phyloP scores from a whole-genome alignment of 2,113 vertebrate genomes.

The Cranoglanis bouderius region DNA sequence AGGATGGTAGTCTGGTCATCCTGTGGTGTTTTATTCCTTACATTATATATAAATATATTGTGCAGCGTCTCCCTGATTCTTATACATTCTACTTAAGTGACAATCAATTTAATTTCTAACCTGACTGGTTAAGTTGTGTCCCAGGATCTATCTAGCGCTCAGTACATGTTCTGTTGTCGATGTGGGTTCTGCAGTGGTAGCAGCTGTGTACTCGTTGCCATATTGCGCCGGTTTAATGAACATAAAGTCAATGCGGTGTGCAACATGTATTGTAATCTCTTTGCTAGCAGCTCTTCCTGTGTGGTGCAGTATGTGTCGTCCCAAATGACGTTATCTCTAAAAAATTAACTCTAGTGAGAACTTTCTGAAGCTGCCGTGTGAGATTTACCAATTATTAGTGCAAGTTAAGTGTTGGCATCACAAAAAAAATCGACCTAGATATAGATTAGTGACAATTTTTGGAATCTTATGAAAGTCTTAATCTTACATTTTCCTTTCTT shows the following conservation, averaged over 20 bases:
- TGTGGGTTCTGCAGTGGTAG: background rate
- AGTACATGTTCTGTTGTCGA: background rate
- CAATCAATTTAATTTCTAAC: slow-evolving; percentile 1
- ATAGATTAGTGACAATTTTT: background rate
- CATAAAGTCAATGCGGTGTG: background rate
- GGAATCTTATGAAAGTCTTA: too few species aligned
- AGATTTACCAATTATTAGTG: background rate
- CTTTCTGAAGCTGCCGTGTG: background rate
- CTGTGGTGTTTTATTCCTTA: background rate
- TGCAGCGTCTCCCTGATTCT: background rate
- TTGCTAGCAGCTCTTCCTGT: background rate
- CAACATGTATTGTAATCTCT: background rate
- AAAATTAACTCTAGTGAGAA: background rate
- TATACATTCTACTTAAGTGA: background rate
- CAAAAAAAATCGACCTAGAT: background rate
- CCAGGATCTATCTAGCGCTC: background rate
- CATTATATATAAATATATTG: background rate
- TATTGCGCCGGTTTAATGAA: background rate
- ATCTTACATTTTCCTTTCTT: background rate
- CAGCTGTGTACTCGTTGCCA: background rate
- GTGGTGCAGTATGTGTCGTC: background rate
- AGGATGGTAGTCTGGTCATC: background rate
- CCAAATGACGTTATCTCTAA: background rate
- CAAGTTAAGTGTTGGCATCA: background rate
- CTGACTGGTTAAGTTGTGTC: background rate